These are phyloP conservation scores for Diarsia brunnea DNA, from an alignment of 2,888 invertebrate species.

Conservation along the genomic window DNA sequence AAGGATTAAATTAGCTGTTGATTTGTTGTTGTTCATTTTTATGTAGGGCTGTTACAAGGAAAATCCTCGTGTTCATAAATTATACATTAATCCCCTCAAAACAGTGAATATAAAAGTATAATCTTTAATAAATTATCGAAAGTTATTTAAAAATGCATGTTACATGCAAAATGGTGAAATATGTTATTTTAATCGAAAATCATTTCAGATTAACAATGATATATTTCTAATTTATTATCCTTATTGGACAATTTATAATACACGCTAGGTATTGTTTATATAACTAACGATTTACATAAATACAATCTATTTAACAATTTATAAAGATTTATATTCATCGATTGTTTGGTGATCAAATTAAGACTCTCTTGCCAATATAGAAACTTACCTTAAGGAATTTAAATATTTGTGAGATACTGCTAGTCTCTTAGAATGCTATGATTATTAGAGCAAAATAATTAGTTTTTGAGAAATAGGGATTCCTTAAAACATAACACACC, in stretches of 20 bases:
- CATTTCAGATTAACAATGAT: neutral
- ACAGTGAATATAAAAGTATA: slow-evolving; percentile 12
- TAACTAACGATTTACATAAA: slow-evolving; percentile 32
- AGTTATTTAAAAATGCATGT: slow-evolving; percentile 29
- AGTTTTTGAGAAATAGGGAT: neutral
- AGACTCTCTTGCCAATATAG: neutral
- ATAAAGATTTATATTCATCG: slow-evolving; percentile 6
- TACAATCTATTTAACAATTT: slow-evolving; percentile 2
- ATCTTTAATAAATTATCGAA: slow-evolving; percentile 23
- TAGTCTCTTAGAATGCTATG: neutral
- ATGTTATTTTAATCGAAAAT: neutral
- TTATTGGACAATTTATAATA: slow-evolving; percentile 26
- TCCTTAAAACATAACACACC: neutral
- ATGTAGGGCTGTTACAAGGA: neutral
- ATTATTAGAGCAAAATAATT: neutral
- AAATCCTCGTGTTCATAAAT: neutral
- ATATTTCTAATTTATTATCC: slow-evolving; percentile 16
- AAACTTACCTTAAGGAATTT: neutral
- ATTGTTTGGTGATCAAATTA: slow-evolving; percentile 12
- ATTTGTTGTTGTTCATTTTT: neutral
- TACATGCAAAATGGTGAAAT: neutral
- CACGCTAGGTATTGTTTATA: slow-evolving; percentile 17
- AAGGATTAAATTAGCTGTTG: neutral
- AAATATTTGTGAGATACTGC: neutral
- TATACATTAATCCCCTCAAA: slow-evolving; percentile 22